Evolutionary conservation across 2,888 invertebrate genomes (phyloP).

Genomic region (Fragum whitleyi): DNA sequence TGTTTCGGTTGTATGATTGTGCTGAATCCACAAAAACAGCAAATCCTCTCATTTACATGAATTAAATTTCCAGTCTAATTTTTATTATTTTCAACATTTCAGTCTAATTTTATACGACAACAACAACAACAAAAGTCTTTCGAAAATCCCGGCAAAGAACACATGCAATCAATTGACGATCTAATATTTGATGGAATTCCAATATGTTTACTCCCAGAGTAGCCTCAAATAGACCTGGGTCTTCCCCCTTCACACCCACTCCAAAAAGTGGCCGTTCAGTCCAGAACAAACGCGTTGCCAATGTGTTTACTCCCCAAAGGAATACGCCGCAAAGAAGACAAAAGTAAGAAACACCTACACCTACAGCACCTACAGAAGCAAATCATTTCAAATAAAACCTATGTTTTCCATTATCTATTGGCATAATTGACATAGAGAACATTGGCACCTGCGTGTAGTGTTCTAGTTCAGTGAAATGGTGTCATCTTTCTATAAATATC

Average conservation of each 20-base stretch:
- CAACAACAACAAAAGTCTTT: not conserved
- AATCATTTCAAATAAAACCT: no score
- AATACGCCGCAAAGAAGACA: constrained; percentile 46
- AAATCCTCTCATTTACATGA: no score
- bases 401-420: not conserved
- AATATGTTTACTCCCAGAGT: constrained; percentile 71
- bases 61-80: not conserved
- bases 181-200: not conserved
- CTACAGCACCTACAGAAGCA: no score
- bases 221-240: constrained; percentile 53
- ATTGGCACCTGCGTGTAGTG: not conserved
- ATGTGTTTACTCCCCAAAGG: constrained; percentile 69
- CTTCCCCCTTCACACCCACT: constrained; percentile 72
- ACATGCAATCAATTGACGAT: not conserved
- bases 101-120: not conserved
- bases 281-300: constrained; percentile 68
- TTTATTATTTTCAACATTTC: not conserved
- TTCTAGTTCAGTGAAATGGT: not conserved
- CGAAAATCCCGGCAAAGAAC: constrained; percentile 20
- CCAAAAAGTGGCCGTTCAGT: constrained; percentile 61
- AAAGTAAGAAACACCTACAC: constrained; percentile 54
- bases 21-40: no score
- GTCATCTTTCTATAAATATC: no score
- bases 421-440: not conserved
- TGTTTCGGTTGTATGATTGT: no score